Conservation (phyloP, 2,888 invertebrate genomes). For the Hofmannophila pseudospretella region DNA sequence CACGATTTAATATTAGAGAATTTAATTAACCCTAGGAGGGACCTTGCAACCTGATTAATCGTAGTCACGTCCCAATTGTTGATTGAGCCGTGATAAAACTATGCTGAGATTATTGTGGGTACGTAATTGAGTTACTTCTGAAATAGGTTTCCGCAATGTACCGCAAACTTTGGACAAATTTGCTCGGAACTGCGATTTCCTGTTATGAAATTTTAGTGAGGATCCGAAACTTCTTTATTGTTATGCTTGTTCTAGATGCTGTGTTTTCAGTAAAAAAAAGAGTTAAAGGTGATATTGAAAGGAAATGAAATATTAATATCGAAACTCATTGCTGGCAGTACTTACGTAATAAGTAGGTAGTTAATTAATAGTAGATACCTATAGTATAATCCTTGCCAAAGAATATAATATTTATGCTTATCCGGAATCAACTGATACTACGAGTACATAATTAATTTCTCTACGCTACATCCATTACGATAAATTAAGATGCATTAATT, state of each 20-base stretch:
- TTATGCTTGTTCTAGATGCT: neutral
- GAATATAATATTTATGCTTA: no score
- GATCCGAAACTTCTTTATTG: neutral
- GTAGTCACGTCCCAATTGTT: slow-evolving; percentile 20
- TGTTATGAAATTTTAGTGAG: slow-evolving; percentile 1
- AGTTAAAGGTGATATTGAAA: no score
- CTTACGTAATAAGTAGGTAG: no score
- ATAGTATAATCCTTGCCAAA: no score
- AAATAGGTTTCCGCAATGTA: slow-evolving; percentile 17
- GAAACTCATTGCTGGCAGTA: no score
- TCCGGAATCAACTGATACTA: no score
- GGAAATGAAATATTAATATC: no score
- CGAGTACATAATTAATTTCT: no score
- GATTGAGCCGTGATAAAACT: slow-evolving; percentile 22
- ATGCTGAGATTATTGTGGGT: slow-evolving; percentile 12
- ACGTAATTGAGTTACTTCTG: slow-evolving; percentile 18
- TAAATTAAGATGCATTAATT: no score
- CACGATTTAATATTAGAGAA: slow-evolving; percentile 16
- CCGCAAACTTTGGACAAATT: slow-evolving; percentile 10
- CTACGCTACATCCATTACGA: no score
- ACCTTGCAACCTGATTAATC: slow-evolving; percentile 17
- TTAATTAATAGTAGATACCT: no score
- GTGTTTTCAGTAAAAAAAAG: no score
- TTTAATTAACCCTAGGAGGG: slow-evolving; percentile 19
- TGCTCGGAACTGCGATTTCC: neutral